Conservation (phyloP, 2,113 vertebrate genomes). For the Chunga burmeisteri region DNA sequence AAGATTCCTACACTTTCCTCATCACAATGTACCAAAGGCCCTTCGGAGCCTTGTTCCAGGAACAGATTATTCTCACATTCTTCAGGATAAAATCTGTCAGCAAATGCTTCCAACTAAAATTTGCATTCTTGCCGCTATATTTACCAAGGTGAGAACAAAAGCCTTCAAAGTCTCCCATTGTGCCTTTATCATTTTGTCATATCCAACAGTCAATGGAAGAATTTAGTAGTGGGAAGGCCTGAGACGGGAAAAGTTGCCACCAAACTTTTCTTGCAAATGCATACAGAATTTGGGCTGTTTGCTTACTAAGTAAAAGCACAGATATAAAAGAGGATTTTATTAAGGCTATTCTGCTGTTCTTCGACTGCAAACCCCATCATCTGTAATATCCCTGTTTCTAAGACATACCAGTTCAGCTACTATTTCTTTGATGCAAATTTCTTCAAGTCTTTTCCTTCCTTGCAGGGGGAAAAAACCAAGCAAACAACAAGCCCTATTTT, state of each 20-base stretch:
- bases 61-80: neutral
- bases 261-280: neutral
- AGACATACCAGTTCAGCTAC: neutral
- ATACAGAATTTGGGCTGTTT: neutral
- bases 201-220: neutral
- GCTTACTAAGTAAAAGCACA: neutral
- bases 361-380: neutral
- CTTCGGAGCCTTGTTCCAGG: neutral
- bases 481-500: neutral
- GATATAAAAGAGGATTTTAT: neutral
- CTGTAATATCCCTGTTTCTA: neutral
- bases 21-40: neutral
- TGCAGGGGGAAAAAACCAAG: neutral
- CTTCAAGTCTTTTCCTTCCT: neutral
- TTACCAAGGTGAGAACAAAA: neutral
- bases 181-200: neutral
- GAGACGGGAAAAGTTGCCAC: neutral
- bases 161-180: neutral
- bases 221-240: neutral
- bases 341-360: neutral
- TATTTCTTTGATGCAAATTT: neutral
- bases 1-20: neutral
- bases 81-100: neutral
- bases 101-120: neutral
- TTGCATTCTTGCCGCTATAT: neutral